Evolutionary conservation across 2,888 invertebrate species (phyloP), one percentile per base, ranked within the genome.

Genomic region (Urechis unicinctus): DNA sequence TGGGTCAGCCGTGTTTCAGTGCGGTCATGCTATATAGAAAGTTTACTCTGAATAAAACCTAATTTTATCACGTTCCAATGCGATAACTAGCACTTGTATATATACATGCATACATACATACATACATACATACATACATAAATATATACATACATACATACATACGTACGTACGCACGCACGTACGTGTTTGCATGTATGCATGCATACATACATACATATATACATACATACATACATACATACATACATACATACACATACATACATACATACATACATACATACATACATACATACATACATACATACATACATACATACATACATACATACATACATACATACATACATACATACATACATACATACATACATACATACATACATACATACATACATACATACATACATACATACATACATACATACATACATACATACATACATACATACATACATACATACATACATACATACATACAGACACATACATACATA

Each of bases 281-380:
- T 42, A 52, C 22, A 26, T 52, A 57, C 42, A 47, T 21, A 50
- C 42, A 28, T 42, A 54, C 50, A 31, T 30, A 53, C 45, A 26
- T 44, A 43, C 54, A 29, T 29, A 55, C 43, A 9, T 43, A 52
- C 42, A 41, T 48, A 55, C 51, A 42, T 22, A 48, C 46, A 41
- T 21, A 60, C 48, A 46, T 26, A 43, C 46, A 50, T 49, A 52
- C 41, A 43, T 44, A 55, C 54, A 31, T n/a, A 49, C 52, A 28
- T 25, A 58, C 46, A 21, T 22, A 54, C 42, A 28, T 22, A 50
- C 41, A 28, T 9, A 50, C 28, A 17, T 24, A 53, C 49, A 30
- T 45, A 54, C 54, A 31, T 24, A 43, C 49, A 52, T 54, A 22
- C 46, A 49, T 54, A 21, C 22, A 49, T 26, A 17, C 21, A 49